phyloP scores from a whole-genome alignment of 2,888 invertebrate species.

The Pristionchus exspectatus region DNA sequence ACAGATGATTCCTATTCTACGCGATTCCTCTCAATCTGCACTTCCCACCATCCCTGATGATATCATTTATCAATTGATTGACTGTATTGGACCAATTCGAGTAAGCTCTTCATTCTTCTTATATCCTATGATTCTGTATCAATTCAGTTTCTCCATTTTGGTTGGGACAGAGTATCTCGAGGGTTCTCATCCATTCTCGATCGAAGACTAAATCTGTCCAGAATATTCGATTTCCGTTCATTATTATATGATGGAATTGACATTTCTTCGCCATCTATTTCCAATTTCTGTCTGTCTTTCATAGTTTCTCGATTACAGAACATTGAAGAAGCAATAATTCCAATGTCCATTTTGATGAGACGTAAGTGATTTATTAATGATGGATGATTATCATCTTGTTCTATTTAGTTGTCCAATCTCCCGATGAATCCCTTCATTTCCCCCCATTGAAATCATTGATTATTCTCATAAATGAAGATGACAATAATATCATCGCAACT shows the following conservation, averaged over 20 bases:
- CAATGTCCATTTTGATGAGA: slow-evolving; percentile 38
- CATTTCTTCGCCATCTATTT: background rate
- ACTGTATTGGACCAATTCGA: slow-evolving; percentile 17
- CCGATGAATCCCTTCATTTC: background rate
- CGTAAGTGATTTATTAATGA: background rate
- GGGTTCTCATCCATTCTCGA: slow-evolving; percentile 39
- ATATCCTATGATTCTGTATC: background rate
- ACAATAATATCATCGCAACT: slow-evolving; percentile 6
- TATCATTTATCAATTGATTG: slow-evolving; percentile 13
- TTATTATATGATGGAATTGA: background rate
- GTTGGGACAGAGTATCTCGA: slow-evolving; percentile 44
- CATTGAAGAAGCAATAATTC: background rate
- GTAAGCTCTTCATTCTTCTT: background rate
- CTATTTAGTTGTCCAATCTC: background rate
- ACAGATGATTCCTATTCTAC: slow-evolving; percentile 38
- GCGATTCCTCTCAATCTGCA: background rate
- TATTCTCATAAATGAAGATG: background rate
- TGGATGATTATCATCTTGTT: background rate
- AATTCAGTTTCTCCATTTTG: slow-evolving; percentile 27
- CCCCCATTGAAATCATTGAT: background rate
- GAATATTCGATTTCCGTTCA: background rate
- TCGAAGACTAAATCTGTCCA: background rate
- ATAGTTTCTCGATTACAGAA: background rate
- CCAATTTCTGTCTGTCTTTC: slow-evolving; percentile 3
- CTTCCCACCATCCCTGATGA: slow-evolving; percentile 45